Evolutionary conservation across 1,140 invertebrate genomes (phyloP).

Genomic region (Ladona fulva): DNA sequence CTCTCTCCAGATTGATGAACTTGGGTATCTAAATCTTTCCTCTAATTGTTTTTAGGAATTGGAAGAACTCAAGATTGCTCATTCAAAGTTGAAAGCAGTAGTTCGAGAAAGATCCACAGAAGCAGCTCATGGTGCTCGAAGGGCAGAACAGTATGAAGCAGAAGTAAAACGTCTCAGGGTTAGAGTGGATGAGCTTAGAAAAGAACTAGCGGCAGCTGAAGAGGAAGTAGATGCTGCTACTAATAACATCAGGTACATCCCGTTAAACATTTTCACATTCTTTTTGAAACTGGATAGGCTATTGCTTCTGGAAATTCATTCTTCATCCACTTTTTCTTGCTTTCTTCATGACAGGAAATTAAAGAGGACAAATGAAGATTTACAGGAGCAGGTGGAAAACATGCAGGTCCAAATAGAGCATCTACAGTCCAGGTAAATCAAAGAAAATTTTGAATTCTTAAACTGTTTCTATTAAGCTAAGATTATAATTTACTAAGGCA

Average conservation of each 20-base stretch:
- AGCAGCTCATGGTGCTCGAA: slow-evolving; percentile 60
- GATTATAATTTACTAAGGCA: no score
- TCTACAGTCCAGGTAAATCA: slow-evolving; percentile 57
- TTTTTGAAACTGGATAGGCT: not conserved
- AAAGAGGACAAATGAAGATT: slow-evolving; percentile 67
- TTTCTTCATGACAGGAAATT: slow-evolving; percentile 44
- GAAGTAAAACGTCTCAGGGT: slow-evolving; percentile 69
- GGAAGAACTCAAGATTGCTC: slow-evolving; percentile 60
- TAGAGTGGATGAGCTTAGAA: slow-evolving; percentile 73
- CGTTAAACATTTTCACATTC: not conserved
- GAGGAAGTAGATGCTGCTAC: slow-evolving; percentile 65
- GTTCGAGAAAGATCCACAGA: slow-evolving; percentile 70
- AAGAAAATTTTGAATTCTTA: not conserved
- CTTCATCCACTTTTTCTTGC: not conserved
- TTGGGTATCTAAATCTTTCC: no score
- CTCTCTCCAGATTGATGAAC: no score
- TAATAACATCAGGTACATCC: slow-evolving; percentile 44
- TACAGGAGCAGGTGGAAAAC: slow-evolving; percentile 66
- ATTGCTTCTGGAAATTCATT: not conserved
- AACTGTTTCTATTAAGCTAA: no score
- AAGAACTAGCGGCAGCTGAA: slow-evolving; percentile 65
- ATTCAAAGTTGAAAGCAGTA: slow-evolving; percentile 69
- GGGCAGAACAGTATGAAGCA: slow-evolving; percentile 73
- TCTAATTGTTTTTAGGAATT: slow-evolving; percentile 46
- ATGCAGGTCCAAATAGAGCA: slow-evolving; percentile 69